Evolutionary conservation across 2,797 vertebrate genomes (phyloP).

Genomic region (Eulemur rubriventer): DNA sequence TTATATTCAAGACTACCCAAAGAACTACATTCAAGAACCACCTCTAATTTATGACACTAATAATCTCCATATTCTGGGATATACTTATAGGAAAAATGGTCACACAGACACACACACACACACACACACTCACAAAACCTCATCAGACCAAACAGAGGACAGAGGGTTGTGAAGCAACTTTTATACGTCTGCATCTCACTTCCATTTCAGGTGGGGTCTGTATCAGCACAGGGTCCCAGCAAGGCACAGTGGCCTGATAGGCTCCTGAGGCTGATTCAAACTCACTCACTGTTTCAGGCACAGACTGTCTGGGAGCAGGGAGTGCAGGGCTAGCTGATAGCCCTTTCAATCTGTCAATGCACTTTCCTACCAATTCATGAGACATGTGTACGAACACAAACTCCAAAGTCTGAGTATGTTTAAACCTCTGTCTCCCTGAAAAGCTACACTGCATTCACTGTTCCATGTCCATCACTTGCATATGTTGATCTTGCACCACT

Average conservation of each 20-base stretch:
- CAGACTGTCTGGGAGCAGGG: not conserved
- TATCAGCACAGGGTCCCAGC: too few species aligned
- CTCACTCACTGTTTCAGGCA: not conserved
- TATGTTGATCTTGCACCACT: rapidly evolving
- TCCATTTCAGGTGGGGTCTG: not conserved
- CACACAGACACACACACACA: not conserved
- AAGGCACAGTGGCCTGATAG: not conserved
- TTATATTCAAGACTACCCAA: not conserved
- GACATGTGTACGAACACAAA: not conserved
- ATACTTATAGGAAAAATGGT: not conserved
- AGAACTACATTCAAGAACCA: not conserved
- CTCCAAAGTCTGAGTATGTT: not conserved
- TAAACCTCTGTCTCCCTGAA: not conserved
- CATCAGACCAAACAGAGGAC: not conserved
- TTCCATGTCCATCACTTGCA: rapidly evolving
- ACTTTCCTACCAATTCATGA: not conserved
- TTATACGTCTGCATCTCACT: rapidly evolving
- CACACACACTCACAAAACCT: not conserved
- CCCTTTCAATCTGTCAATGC: too few species aligned
- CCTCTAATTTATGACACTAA: too few species aligned
- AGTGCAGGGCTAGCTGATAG: not conserved
- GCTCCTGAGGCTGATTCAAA: not conserved
- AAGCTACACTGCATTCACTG: rapidly evolving
- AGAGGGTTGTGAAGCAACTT: rapidly evolving
- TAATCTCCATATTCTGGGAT: not conserved